phyloP scores from a whole-genome alignment of 2,888 invertebrate species.

The Macaria liturata region DNA sequence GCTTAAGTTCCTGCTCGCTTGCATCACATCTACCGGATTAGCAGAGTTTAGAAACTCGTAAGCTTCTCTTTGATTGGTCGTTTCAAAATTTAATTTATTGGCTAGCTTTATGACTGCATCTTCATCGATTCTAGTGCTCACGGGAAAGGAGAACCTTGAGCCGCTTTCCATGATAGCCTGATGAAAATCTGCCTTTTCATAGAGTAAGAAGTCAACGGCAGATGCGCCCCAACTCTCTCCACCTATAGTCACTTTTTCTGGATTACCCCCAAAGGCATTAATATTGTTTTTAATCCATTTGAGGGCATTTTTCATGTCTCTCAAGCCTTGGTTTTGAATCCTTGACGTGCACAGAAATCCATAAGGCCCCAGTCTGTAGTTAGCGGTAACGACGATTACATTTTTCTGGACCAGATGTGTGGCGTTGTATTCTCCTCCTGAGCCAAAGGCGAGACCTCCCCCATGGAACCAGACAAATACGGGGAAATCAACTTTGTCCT shows the following conservation, averaged over 20 bases:
- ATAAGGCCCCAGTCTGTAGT: conserved; percentile 65
- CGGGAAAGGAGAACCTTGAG: conserved; percentile 41
- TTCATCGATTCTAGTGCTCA: conserved; percentile 43
- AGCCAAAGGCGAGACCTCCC: conserved; percentile 57
- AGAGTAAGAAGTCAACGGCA: conserved; percentile 56
- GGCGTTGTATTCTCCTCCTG: conserved; percentile 51
- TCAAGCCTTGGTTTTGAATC: conserved; percentile 57
- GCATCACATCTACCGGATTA: conserved; percentile 46
- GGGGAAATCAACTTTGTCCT: conserved; percentile 38
- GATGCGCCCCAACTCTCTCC: conserved; percentile 65
- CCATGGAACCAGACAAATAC: conserved; percentile 67
- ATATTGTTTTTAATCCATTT: conserved; percentile 62
- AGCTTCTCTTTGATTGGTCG: conserved; percentile 40
- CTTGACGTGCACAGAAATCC: conserved; percentile 64
- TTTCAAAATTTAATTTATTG: conserved; percentile 43
- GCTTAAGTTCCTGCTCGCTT: conserved; percentile 38
- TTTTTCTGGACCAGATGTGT: conserved; percentile 51
- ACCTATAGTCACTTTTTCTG: conserved; percentile 53
- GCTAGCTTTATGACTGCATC: conserved; percentile 50
- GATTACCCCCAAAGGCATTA: conserved; percentile 57
- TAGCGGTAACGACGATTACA: conserved; percentile 52
- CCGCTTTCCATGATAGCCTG: conserved; percentile 61
- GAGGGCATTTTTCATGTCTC: conserved; percentile 59
- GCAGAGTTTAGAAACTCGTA: conserved; percentile 44
- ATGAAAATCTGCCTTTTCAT: conserved; percentile 50